A percentile compares a stretch with the other conserved stretches of the same genome.
Conservation (phyloP, 2,113 vertebrate genomes). For the Cyanoderma ruficeps region DNA sequence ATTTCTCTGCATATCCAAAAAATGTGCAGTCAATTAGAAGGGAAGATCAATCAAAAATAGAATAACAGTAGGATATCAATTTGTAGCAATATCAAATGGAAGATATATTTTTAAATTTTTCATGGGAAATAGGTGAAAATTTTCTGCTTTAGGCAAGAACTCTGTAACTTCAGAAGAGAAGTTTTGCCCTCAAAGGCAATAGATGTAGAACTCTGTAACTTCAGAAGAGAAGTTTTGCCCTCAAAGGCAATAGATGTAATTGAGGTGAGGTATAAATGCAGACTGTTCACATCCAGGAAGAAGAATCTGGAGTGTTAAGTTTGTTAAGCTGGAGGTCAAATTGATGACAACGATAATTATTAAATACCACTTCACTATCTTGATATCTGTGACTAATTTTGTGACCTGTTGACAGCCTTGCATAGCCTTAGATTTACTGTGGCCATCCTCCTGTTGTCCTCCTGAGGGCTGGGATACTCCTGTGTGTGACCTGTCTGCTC, state of each 20-base stretch:
- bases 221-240: background rate
- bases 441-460: background rate
- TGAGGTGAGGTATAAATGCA: background rate
- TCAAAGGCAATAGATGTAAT: background rate
- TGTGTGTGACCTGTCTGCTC: rapidly evolving
- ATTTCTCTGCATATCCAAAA: background rate
- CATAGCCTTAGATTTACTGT: background rate
- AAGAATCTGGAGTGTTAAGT: background rate
- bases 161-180: background rate
- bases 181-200: background rate
- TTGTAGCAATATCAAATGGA: background rate
- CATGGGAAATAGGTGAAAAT: background rate
- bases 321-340: background rate
- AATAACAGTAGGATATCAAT: background rate
- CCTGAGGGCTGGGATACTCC: background rate
- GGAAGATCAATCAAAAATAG: background rate
- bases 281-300: background rate
- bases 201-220: background rate
- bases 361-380: background rate
- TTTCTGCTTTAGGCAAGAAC: background rate
- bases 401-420: background rate
- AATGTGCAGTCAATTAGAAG: background rate
- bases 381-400: background rate
- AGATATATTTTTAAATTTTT: background rate
- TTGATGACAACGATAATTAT: background rate